Evolutionary conservation across 2,888 invertebrate genomes (phyloP).

Genomic region (Rhagophthalmus giganteus): DNA sequence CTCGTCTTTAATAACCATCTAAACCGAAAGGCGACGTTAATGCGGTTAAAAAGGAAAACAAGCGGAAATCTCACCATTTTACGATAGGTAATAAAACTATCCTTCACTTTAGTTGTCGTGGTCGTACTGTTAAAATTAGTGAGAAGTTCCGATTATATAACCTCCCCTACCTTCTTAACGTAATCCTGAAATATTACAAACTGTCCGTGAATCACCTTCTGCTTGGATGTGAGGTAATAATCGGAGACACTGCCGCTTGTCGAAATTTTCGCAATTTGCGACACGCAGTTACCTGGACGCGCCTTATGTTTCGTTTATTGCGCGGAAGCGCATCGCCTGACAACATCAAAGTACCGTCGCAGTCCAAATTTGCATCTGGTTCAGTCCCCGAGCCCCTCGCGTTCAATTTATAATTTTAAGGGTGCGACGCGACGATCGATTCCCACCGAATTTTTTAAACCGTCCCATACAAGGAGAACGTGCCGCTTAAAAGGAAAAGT

Average conservation of each 20-base stretch:
- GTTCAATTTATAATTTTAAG: too few relatives aligned
- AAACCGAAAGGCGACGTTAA: not conserved
- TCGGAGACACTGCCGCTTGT: not conserved
- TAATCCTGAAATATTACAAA: conserved; percentile 5
- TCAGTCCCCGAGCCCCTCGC: too few relatives aligned
- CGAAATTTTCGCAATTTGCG: not conserved
- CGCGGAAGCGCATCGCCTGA: too few relatives aligned
- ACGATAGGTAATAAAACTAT: not conserved
- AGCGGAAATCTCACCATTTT: conserved; percentile 6
- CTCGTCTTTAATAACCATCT: not conserved
- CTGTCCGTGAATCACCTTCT: conserved; percentile 10
- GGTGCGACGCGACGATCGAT: too few relatives aligned
- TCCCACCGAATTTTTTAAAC: too few relatives aligned
- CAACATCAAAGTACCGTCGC: too few relatives aligned
- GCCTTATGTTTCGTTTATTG: too few relatives aligned
- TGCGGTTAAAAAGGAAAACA: too few relatives aligned
- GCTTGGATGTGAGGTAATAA: not conserved
- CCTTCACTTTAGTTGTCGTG: not conserved
- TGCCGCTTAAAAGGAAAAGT: too few relatives aligned
- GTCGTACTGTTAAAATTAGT: conserved; percentile 24
- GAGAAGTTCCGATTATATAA: conserved; percentile 25
- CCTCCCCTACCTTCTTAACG: conserved; percentile 25
- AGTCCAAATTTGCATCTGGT: too few relatives aligned
- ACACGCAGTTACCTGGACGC: not conserved
- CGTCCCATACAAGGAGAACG: too few relatives aligned